Percentiles rank a stretch among this genome's conserved stretches.
Evolutionary conservation across 1,140 invertebrate species (phyloP).

Genomic region (Melitaea cinxia): DNA sequence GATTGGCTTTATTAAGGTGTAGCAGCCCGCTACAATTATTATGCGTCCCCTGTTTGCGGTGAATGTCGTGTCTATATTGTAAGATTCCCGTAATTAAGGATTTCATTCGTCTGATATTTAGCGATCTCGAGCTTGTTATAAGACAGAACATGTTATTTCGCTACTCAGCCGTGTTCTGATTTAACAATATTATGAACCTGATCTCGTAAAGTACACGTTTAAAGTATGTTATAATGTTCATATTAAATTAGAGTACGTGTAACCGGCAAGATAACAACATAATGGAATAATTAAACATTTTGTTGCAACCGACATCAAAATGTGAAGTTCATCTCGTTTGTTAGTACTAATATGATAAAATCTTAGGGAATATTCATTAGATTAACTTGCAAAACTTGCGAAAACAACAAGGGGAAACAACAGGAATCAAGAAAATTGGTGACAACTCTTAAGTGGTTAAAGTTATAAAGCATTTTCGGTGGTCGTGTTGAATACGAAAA

Average conservation of each 20-base stretch:
- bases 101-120: slow-evolving; percentile 65
- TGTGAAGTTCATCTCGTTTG: slow-evolving; percentile 49
- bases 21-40: slow-evolving; percentile 80
- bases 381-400: slow-evolving; percentile 59
- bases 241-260: background rate
- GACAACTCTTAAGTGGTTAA: slow-evolving; percentile 68
- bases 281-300: slow-evolving; percentile 1
- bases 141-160: slow-evolving; percentile 16
- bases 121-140: slow-evolving; percentile 27
- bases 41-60: slow-evolving; percentile 79
- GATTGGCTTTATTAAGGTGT: slow-evolving; percentile 81
- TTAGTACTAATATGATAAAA: slow-evolving; percentile 61
- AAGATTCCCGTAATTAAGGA: slow-evolving; percentile 76
- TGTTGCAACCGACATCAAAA: slow-evolving; percentile 40
- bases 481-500: slow-evolving; percentile 52
- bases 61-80: slow-evolving; percentile 72
- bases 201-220: background rate
- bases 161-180: slow-evolving; percentile 2
- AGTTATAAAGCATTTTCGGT: slow-evolving; percentile 62
- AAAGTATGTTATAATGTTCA: background rate
- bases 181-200: slow-evolving; percentile 1
- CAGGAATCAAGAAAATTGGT: slow-evolving; percentile 64
- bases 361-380: slow-evolving; percentile 61
- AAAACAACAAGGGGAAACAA: slow-evolving; percentile 61
- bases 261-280: background rate